Base-by-base conservation (phyloP, 2,797 vertebrate genomes). In the Rallus crepitans region DNA sequence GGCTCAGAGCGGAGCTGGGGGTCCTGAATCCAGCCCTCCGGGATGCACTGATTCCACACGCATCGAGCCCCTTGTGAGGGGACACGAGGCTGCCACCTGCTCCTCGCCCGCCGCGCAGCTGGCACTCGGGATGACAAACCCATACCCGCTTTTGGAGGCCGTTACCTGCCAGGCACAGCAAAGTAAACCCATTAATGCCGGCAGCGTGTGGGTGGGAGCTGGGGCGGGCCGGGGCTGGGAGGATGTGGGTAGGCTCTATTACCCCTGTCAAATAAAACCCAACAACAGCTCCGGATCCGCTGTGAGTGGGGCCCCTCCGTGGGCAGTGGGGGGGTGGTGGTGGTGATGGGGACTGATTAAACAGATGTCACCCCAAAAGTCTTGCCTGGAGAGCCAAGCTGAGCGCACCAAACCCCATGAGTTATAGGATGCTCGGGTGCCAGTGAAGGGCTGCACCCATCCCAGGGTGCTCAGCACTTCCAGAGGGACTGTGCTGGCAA, bases 21-120 rank as follows among this genome's bases (percentile, higher is more conserved):
- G 60, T 59, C 71, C 70, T 1, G 0, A 48, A 59, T 27, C 59
- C 18, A 0, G 7, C 63, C 75, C 39, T 92, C 19, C 28, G n/a
- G 71, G 64, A 72, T 40, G 18, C 37, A 7, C 4, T 2, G 23
- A 33, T 33, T 76, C 50, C 31, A 27, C 1, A 8, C 6, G 35
- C 63, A 39, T 15, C 6, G 2, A 4, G 0, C 14, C 27, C 57
- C 0, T 5, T 0, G 0, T 0, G 5, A 72, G 64, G 71, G 64
- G 40, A 19, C 21, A 0, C 0, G 4, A 64, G 64, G 56, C 65
- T 93, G 84, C 59, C 93, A 87, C 66, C 86, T 82, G 91, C 75
- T 64, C 47, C 75, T 55, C 0, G 1, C 33, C 60, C 1, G 4
- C 87, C 1, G 0, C 3, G 2, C 91, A 91, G 88, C 93, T 94